Conservation (phyloP, 2,113 vertebrate species). For the Acanthochromis polyacanthus region DNA sequence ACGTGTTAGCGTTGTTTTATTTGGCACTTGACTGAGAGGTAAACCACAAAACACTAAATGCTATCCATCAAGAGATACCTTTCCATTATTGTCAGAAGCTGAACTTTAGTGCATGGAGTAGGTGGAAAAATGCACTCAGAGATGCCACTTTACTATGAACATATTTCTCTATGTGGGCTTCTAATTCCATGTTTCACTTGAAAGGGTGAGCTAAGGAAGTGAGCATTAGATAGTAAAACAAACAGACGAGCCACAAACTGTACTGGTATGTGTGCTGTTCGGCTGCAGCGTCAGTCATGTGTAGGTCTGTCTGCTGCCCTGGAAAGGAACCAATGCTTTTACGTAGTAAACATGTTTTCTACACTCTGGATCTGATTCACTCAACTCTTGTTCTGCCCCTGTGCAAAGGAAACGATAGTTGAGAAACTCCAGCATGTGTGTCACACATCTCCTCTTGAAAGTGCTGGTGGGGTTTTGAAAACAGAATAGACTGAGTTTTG, state of each 20-base stretch:
- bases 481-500: constrained; percentile 10
- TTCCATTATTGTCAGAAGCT: constrained; percentile 28
- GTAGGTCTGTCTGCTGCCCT: constrained; percentile 61
- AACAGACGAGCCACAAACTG: constrained; percentile 81
- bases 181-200: constrained; percentile 51
- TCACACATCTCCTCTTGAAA: constrained; percentile 33
- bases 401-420: constrained; percentile 34
- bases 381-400: constrained; percentile 32
- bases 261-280: constrained; percentile 86
- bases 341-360: constrained; percentile 66
- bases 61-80: constrained; percentile 56
- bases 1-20: constrained; percentile 53
- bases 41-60: constrained; percentile 50
- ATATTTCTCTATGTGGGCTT: constrained; percentile 36
- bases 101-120: constrained; percentile 3
- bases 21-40: constrained; percentile 39
- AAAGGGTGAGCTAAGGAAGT: constrained; percentile 85
- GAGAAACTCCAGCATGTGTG: constrained; percentile 45
- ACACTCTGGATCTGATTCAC: constrained; percentile 39
- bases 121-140: constrained; percentile 7
- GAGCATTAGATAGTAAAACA: constrained; percentile 90
- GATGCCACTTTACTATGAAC: constrained; percentile 25
- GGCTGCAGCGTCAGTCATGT: constrained; percentile 80
- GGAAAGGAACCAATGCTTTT: constrained; percentile 47
- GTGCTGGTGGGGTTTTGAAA: constrained; percentile 2